These are phyloP conservation scores for Pyrochroa serraticornis DNA, from an alignment of 2,888 invertebrate genomes.

Conservation along the genomic window DNA sequence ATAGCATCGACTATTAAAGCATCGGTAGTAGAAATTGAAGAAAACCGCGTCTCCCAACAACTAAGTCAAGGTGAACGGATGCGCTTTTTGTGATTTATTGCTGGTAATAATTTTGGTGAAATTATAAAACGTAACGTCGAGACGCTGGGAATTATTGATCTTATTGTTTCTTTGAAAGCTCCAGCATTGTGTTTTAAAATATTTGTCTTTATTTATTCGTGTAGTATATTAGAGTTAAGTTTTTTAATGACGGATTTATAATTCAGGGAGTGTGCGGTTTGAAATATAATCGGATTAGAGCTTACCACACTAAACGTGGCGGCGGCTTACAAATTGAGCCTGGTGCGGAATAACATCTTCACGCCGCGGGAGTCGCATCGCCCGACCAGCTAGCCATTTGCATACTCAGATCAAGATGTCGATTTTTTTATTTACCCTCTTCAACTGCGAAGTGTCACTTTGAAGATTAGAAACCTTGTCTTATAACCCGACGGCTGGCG, in stretches of 20 bases:
- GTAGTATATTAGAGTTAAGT: constrained; percentile 32
- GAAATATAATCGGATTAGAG: constrained; percentile 38
- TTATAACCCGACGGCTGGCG: too few species aligned
- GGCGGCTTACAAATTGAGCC: constrained; percentile 37
- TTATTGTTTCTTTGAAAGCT: constrained; percentile 20
- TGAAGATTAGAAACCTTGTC: too few species aligned
- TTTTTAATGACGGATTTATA: constrained; percentile 34
- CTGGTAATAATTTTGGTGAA: constrained; percentile 1
- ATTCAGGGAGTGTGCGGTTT: constrained; percentile 39
- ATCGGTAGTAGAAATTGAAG: constrained; percentile 4
- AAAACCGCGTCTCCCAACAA: background rate
- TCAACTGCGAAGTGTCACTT: too few species aligned
- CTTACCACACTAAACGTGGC: constrained; percentile 33
- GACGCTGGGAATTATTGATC: too few species aligned
- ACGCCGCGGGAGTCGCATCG: constrained; percentile 28
- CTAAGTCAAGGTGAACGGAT: constrained; percentile 1
- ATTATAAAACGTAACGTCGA: background rate
- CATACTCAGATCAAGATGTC: constrained; percentile 31
- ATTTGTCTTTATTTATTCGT: constrained; percentile 31
- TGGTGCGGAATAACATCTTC: constrained; percentile 33
- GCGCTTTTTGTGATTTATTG: background rate
- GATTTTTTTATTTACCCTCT: constrained; percentile 23
- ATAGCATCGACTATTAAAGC: constrained; percentile 6
- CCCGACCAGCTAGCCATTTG: constrained; percentile 23
- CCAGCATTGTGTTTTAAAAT: constrained; percentile 22